phyloP scores from a whole-genome alignment of 2,797 vertebrate genomes.

The Myripristis jacobus region DNA sequence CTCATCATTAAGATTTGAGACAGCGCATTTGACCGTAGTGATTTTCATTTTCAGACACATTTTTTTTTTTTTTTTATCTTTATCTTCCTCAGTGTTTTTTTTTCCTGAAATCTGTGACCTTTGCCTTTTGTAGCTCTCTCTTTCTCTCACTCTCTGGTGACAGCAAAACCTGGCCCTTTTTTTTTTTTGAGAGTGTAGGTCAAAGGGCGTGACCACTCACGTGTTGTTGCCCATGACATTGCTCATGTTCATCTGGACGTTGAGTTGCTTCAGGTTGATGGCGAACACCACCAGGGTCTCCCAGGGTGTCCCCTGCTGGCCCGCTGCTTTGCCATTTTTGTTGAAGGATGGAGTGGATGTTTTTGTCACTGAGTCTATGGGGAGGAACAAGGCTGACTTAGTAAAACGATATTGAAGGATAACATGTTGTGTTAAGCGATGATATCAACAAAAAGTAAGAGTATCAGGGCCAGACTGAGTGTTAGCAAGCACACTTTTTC shows the following conservation, averaged over 20 bases:
- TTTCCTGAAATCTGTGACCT: no score
- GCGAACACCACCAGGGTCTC: slow-evolving; percentile 98
- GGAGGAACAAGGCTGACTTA: fast-evolving
- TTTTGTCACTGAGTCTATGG: slow-evolving; percentile 91
- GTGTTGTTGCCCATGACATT: slow-evolving; percentile 99
- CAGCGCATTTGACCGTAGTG: neutral
- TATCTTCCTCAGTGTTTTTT: neutral
- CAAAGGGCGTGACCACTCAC: slow-evolving; percentile 79
- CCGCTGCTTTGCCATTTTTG: slow-evolving; percentile 91
- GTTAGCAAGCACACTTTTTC: no score
- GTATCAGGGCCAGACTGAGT: no score
- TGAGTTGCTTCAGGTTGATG: slow-evolving; percentile 97
- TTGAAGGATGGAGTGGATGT: slow-evolving; percentile 91
- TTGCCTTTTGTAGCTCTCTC: no score
- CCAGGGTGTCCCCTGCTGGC: slow-evolving; percentile 95
- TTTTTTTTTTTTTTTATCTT: neutral
- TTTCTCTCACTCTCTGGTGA: no score
- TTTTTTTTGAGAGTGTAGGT: neutral
- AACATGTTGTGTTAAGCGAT: neutral
- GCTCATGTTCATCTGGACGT: slow-evolving; percentile 99
- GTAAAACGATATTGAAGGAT: neutral
- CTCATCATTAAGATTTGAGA: no score
- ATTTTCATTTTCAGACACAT: neutral
- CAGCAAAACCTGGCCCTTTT: no score
- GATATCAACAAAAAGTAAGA: no score